Conservation (phyloP, 2,113 vertebrate genomes). For the Poecile atricapillus region DNA sequence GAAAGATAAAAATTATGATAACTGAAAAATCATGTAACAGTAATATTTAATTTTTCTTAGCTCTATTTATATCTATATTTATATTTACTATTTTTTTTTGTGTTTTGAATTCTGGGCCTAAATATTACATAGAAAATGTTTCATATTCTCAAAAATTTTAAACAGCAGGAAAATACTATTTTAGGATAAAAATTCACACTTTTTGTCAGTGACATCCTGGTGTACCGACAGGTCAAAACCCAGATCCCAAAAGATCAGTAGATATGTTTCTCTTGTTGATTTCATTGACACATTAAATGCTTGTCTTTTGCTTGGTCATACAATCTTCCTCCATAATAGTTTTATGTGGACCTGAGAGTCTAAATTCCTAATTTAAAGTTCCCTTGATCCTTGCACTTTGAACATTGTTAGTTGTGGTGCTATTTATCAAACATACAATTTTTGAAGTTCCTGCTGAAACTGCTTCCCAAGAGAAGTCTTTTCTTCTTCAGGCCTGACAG, state of each 20-base stretch:
- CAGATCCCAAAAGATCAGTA: background rate
- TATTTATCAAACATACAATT: slow-evolving; percentile 60
- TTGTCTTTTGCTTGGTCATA: slow-evolving; percentile 9
- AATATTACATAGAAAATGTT: background rate
- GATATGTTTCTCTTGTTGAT: background rate
- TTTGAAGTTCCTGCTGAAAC: slow-evolving; percentile 48
- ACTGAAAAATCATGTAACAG: background rate
- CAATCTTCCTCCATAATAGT: background rate
- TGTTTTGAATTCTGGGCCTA: background rate
- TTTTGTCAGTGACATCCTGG: background rate
- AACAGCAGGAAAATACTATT: background rate
- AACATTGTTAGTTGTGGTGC: slow-evolving; percentile 25
- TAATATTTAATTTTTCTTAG: background rate
- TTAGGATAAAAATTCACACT: background rate
- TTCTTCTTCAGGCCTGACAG: slow-evolving; percentile 47
- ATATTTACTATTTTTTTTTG: background rate
- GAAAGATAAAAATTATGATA: background rate
- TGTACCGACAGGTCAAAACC: background rate
- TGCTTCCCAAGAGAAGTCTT: slow-evolving; percentile 59
- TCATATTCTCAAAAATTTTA: background rate
- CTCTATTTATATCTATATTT: background rate
- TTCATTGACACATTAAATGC: slow-evolving; percentile 16
- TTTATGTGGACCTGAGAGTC: slow-evolving; percentile 23
- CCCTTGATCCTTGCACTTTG: slow-evolving; percentile 57
- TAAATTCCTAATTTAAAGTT: slow-evolving; percentile 53